A percentile compares a stretch with the other conserved stretches of the same genome.
These are phyloP conservation scores for Ianthella basta DNA, from an alignment of 37 sponge, comb jelly and placozoan genomes.

Conservation along the genomic window DNA sequence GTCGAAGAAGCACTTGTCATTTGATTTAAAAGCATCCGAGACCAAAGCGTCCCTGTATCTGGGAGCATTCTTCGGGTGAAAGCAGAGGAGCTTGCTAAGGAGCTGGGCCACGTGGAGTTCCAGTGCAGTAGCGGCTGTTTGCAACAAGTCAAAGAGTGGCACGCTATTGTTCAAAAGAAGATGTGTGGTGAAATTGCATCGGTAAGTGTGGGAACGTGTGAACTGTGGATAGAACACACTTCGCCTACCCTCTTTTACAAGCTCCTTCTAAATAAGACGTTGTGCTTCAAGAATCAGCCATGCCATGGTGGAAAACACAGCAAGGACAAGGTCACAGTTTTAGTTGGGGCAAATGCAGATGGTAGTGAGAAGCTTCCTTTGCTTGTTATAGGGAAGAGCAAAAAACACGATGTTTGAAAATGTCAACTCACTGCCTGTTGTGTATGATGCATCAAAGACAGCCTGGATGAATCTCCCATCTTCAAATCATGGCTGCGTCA, in stretches of 20 bases:
- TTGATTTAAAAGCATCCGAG: constrained; percentile 11
- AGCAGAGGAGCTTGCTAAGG: constrained; percentile 8
- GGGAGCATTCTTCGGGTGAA: constrained; percentile 10
- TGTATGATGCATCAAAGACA: constrained; percentile 26
- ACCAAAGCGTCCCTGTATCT: constrained; percentile 6
- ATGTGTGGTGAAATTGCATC: constrained; percentile 27
- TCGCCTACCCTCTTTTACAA: neutral
- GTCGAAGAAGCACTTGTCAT: constrained; percentile 4
- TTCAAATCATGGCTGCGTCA: constrained; percentile 5
- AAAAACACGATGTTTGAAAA: constrained; percentile 25
- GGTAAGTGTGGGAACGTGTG: constrained; percentile 12
- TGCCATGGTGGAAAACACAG: constrained; percentile 22
- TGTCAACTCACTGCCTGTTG: constrained; percentile 16
- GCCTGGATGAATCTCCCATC: constrained; percentile 29
- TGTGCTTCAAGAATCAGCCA: constrained; percentile 14
- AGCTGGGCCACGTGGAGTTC: constrained; percentile 8
- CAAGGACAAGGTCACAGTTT: constrained; percentile 21
- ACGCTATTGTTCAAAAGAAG: neutral
- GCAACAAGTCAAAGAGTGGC: constrained; percentile 7
- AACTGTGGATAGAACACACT: neutral
- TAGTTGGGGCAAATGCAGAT: constrained; percentile 33
- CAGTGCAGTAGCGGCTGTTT: constrained; percentile 26
- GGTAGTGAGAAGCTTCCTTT: constrained; percentile 26
- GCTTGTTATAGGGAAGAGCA: constrained; percentile 15
- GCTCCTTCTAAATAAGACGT: constrained; percentile 21